Conservation (phyloP, 2,113 vertebrate genomes). For the Hystrix brachyura region DNA sequence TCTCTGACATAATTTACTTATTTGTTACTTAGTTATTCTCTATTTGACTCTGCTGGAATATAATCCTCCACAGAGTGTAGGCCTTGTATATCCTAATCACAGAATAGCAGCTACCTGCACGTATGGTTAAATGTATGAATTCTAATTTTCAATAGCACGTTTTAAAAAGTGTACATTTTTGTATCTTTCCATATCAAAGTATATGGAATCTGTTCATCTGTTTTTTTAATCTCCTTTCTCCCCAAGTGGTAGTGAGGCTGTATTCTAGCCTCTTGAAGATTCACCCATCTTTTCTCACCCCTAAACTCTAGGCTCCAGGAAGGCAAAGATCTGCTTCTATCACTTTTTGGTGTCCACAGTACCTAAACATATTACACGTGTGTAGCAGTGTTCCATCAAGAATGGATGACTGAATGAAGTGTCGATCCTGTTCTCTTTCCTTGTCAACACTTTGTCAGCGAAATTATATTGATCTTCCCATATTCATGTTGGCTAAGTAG, state of each 20-base stretch:
- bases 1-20: background rate
- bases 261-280: background rate
- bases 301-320: background rate
- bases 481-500: background rate
- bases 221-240: background rate
- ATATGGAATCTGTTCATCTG: background rate
- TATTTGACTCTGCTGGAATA: background rate
- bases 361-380: background rate
- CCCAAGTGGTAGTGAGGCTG: background rate
- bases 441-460: background rate
- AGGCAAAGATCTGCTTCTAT: background rate
- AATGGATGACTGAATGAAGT: background rate
- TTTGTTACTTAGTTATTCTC: background rate
- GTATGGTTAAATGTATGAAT: background rate
- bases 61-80: background rate
- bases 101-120: background rate
- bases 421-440: background rate
- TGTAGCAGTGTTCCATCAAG: background rate
- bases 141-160: conserved; percentile 37
- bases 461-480: conserved; percentile 35
- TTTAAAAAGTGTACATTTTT: conserved; percentile 19
- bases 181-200: conserved; percentile 16
- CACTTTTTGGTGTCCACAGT: background rate
- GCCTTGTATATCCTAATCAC: background rate
- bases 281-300: background rate